These are phyloP conservation scores for Mesocricetus auratus DNA, from an alignment of 2,113 vertebrate genomes.

Conservation along the genomic window DNA sequence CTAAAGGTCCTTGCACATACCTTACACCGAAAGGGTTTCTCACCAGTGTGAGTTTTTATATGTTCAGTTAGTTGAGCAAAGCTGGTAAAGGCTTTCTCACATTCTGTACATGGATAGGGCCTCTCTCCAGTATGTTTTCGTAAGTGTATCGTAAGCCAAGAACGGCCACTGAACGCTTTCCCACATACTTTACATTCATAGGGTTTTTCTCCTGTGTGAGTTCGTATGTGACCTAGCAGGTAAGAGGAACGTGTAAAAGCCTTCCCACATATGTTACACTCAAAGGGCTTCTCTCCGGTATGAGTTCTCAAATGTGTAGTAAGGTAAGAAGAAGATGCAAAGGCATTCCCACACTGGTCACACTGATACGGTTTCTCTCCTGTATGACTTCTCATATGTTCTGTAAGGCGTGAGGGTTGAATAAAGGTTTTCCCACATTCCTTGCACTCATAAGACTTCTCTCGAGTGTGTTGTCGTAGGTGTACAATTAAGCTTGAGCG, in stretches of 20 bases:
- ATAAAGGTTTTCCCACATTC: constrained; percentile 55
- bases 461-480: neutral
- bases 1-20: constrained; percentile 62
- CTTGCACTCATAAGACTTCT: constrained; percentile 40
- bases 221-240: constrained; percentile 57
- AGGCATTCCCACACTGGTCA: constrained; percentile 73
- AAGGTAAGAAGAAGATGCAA: constrained; percentile 59
- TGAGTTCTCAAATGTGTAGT: constrained; percentile 60
- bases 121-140: constrained; percentile 55
- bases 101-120: constrained; percentile 42
- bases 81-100: constrained; percentile 56
- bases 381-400: constrained; percentile 60
- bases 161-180: constrained; percentile 67
- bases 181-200: constrained; percentile 74
- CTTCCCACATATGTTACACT: constrained; percentile 74
- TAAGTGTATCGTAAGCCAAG: constrained; percentile 58
- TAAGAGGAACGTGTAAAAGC: constrained; percentile 54
- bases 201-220: constrained; percentile 71
- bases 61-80: constrained; percentile 60
- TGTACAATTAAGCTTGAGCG: constrained; percentile 41
- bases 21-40: constrained; percentile 62
- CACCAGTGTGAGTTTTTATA: constrained; percentile 62
- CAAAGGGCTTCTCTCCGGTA: constrained; percentile 74
- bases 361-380: constrained; percentile 59
- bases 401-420: constrained; percentile 33